Base-by-base conservation (phyloP, 2,888 invertebrate species). In the Metellina segmentata region DNA sequence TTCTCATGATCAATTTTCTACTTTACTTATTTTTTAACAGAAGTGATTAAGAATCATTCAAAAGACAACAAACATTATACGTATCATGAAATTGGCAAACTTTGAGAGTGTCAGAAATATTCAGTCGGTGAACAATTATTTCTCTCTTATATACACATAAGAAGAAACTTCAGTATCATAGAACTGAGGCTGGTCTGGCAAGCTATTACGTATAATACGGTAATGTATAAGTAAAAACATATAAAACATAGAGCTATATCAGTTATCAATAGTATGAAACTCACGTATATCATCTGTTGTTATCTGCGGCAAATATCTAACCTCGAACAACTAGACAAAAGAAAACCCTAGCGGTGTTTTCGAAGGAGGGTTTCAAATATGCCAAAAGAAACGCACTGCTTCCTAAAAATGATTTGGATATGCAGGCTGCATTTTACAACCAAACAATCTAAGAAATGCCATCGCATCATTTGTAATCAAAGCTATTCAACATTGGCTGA, bases 161-260 rank as follows among this genome's bases (percentile, higher is more conserved):
- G 81, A 52, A 51, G 70, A 53, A 53, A 34, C 20, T 79, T 72
- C 71, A 70, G 71, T 49, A 51, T 51, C 77, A 72, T 20, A 70
- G 52, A 77, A 81, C 52, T 69, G 53, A 77, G 77, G 48, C 71
- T 69, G 69, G 20, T 81, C 49, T 77, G 77, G 79, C 81, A 90
- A 85, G 74, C 69, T 77, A 90, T 90, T 91, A 91, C 91, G 91
- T 91, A 91, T 91, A 91, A 16, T 79, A 82, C 61, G 87, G 91
- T 87, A 87, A 53, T 87, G 71, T 91, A 87, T 70, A 87, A 70
- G 87, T 90, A 90, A 90, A 90, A 72, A 81, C 81, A 85, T 90
- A 85, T 74, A 81, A 85, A 90, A 90, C 90, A 90, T 78, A 81
- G 34, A 34, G 83, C 48, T 49, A 71, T 61, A 79, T 79, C 9